Base-by-base conservation (phyloP, 2,888 invertebrate species). In the Dynastes grantii region DNA sequence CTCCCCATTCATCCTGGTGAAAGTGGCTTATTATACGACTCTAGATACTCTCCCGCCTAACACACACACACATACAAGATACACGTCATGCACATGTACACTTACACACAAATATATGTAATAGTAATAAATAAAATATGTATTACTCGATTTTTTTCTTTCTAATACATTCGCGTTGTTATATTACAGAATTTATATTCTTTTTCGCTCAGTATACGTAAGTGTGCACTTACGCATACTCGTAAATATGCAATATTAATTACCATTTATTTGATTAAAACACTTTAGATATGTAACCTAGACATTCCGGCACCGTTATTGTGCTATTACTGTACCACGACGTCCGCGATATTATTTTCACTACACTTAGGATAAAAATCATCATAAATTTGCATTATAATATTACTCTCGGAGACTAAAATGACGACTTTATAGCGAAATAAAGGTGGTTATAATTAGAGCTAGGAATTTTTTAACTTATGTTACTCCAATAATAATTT, bases 1-100 rank as follows among this genome's bases (percentile, higher is more conserved):
- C 83, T 81, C 84, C 83, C 84, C 84, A 85, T 85, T 85, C 85
- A 85, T 83, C 81, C 82, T 83, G 83, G 85, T 84, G 85, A 85
- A 85, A 85, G 85, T 85, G 81, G 82, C 82, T 81, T 80, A 81
- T 81, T 81, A 81, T 82, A 80, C 58, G 58, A 78, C 71, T 73
- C 37, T 61, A 58, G 55, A 58, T 58, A 61, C 73, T 75, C 82
- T 82, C 80, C 80, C 81, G 80, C 80, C 78, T 79, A 81, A 81
- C 79, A 76, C 81, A 77, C 68, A 61, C 53, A 68, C 78, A 51
- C 51, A 49, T 61, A 45, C 63, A 53, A 45, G 45, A 45, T 45
- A 45, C 45, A 63, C 55, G 22, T 16, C 71, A 64, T 64, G 71
- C 78, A 63, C 53, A 70, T 68, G 37, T 61, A 77, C 45, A 77